phyloP scores from a whole-genome alignment of 2,113 vertebrate species.

The Orycteropus afer region DNA sequence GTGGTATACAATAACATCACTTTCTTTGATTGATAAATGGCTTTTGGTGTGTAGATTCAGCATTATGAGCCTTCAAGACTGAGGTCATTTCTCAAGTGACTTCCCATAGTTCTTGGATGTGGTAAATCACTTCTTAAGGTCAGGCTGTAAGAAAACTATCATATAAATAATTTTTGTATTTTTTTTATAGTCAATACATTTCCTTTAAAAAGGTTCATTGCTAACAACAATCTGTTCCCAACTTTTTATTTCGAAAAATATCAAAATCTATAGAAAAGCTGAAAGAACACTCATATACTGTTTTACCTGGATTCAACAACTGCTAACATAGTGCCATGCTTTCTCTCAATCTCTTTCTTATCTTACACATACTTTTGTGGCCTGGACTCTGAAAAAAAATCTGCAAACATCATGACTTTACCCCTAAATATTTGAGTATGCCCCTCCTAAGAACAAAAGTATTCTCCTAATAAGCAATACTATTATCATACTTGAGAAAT shows the following conservation, averaged over 20 bases:
- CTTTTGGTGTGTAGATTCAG: neutral
- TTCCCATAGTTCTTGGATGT: neutral
- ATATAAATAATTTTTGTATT: neutral
- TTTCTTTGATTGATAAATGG: neutral
- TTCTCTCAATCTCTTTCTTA: neutral
- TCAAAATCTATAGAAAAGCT: neutral
- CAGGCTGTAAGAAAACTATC: neutral
- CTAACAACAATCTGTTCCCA: neutral
- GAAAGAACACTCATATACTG: neutral
- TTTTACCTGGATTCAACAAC: neutral
- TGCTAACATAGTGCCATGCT: neutral
- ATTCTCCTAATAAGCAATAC: neutral
- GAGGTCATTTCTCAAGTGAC: neutral
- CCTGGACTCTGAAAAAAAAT: neutral
- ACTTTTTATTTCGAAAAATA: neutral
- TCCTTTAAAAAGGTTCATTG: neutral
- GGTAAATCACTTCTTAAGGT: neutral
- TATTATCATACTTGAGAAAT: neutral
- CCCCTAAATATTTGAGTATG: neutral
- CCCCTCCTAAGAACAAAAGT: constrained; percentile 20
- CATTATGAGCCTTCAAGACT: neutral
- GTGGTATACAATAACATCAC: neutral
- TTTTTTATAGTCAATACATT: neutral
- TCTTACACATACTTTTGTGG: neutral
- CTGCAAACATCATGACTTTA: neutral